phyloP scores from a whole-genome alignment of 2,113 vertebrate species.

The Salvator merianae region DNA sequence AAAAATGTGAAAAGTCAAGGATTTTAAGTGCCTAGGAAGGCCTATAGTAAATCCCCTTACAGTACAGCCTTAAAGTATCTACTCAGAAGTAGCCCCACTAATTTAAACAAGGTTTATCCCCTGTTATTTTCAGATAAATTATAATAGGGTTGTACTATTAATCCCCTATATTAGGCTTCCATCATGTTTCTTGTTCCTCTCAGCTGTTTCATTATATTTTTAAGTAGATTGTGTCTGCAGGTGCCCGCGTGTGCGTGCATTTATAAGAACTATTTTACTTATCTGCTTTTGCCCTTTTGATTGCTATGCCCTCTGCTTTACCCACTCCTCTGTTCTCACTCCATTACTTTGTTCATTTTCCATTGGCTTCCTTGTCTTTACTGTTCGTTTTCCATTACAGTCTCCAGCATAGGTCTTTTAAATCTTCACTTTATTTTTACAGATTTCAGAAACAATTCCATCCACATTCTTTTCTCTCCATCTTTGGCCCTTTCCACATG shows the following conservation, averaged over 20 bases:
- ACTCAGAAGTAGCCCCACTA: not conserved
- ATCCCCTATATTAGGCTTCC: not conserved
- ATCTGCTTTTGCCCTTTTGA: not conserved
- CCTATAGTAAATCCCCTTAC: not conserved
- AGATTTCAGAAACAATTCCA: not conserved
- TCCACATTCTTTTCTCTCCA: not conserved
- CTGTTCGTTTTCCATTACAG: too few relatives aligned
- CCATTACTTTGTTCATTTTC: not conserved
- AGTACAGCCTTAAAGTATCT: not conserved
- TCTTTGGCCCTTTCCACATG: not conserved
- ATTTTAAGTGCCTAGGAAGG: slow-evolving; percentile 8
- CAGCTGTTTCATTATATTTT: not conserved
- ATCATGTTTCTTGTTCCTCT: not conserved
- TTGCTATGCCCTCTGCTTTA: not conserved
- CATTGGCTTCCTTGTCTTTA: not conserved
- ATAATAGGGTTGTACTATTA: not conserved
- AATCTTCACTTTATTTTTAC: not conserved
- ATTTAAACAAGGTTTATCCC: not conserved
- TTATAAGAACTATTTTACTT: too few relatives aligned
- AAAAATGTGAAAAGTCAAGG: slow-evolving; percentile 4
- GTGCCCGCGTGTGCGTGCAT: too few relatives aligned
- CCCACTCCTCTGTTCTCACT: not conserved
- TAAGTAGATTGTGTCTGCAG: too few relatives aligned
- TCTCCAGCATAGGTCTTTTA: not conserved
- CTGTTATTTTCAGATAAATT: not conserved